These are phyloP conservation scores for Shargacucullia verbasci DNA, from an alignment of 2,888 invertebrate genomes.

Conservation along the genomic window DNA sequence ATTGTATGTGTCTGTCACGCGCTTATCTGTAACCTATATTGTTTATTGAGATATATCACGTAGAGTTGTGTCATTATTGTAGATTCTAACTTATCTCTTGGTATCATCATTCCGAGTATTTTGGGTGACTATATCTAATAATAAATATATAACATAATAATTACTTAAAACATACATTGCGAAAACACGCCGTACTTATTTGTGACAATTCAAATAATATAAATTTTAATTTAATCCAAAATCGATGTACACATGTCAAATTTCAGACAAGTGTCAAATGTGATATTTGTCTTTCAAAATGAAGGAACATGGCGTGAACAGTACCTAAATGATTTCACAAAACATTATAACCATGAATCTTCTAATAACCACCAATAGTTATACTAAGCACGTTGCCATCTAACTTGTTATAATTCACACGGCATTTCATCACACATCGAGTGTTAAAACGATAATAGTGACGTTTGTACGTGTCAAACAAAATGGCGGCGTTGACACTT, in stretches of 20 bases:
- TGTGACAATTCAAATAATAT: too few relatives aligned
- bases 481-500: slow-evolving; percentile 41
- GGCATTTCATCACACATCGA: slow-evolving; percentile 16
- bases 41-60: slow-evolving; percentile 45
- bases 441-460: slow-evolving; percentile 33
- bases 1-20: slow-evolving; percentile 40
- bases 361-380: neutral
- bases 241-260: too few relatives aligned
- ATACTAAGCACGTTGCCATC: neutral
- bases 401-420: slow-evolving; percentile 18
- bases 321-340: neutral
- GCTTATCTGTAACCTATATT: slow-evolving; percentile 44
- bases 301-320: too few relatives aligned
- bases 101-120: neutral
- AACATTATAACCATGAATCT: too few relatives aligned
- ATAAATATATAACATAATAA: too few relatives aligned
- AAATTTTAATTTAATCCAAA: too few relatives aligned
- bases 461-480: slow-evolving; percentile 38
- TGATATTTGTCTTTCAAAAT: too few relatives aligned
- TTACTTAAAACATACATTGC: too few relatives aligned
- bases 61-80: slow-evolving; percentile 4
- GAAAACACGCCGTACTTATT: too few relatives aligned
- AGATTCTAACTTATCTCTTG: neutral
- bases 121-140: too few relatives aligned
- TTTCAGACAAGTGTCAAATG: too few relatives aligned